Base-by-base conservation (phyloP, 2,797 vertebrate genomes). In the Ataeniobius toweri region DNA sequence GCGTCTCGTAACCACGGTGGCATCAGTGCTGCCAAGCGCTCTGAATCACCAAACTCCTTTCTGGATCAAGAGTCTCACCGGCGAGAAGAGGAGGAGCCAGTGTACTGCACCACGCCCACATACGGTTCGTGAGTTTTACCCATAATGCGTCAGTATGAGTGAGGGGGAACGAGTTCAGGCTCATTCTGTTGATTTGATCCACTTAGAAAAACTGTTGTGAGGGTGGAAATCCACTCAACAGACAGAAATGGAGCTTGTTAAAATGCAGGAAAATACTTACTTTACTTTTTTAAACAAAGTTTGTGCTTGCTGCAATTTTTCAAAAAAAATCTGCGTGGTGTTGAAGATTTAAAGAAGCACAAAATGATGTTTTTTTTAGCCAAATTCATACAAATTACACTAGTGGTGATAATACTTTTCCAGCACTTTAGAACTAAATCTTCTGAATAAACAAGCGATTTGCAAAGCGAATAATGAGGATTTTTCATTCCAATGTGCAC, bases 21-120 rank as follows among this genome's bases (percentile, higher is more conserved):
- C 86, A 86, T 97, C 75, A 95, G 96, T 0, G 91, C 96, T 72
- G 96, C 97, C 71, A 98, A 98, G 88, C 97, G 98, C 85, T 98
- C 97, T 2, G 98, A 99, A 89, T 99, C 98, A 69, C 98, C 98
- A 31, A 99, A 99, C 94, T 99, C 98, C 39, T 99, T 98, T 94
- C 96, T 99, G 94, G 98, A 99, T 90, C 98, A 98, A 91, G 98
- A 99, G 84, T 97, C 98, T 91, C 96, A 93, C 81, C 97, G 96
- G 74, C 96, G 96, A 83, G 96, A 98, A 67, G 97, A 98, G 91
- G 98, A 99, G 94, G 98, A 99, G 93, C 95, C 97, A 1, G 95
- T 98, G 6, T 98, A 98, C 94, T 99, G 98, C 95, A 97, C 96
- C 94, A 98, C 98, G 1, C 97, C 98, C 0, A 98, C 98, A 46